Evolutionary conservation across 2,797 vertebrate species (phyloP).

Genomic region (Mormyrops attenuatus): DNA sequence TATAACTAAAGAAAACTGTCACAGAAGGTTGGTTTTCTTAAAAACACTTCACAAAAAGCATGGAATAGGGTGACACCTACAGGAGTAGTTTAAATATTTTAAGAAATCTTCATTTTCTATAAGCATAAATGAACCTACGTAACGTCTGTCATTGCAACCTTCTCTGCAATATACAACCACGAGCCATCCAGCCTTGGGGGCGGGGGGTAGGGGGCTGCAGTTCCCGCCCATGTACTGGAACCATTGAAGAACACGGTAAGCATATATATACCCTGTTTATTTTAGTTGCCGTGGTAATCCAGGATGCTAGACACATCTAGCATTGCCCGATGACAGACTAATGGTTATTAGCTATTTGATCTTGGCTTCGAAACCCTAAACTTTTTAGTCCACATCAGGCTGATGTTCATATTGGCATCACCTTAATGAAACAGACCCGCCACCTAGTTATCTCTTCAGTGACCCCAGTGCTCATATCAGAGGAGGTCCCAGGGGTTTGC

Average conservation of each 20-base stretch:
- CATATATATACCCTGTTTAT: neutral
- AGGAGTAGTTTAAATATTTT: neutral
- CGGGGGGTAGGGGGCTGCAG: neutral
- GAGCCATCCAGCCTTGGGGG: neutral
- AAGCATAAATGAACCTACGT: neutral
- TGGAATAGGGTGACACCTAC: slow-evolving; percentile 14
- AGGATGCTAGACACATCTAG: neutral
- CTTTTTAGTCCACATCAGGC: neutral
- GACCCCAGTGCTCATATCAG: neutral
- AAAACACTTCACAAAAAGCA: neutral
- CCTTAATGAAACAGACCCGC: neutral
- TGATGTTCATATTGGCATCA: neutral
- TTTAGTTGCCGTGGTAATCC: neutral
- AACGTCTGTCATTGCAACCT: neutral
- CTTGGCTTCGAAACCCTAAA: neutral
- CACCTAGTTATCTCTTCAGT: neutral
- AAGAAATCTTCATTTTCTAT: neutral
- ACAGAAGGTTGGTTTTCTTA: neutral
- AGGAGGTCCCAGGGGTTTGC: neutral
- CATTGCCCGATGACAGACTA: neutral
- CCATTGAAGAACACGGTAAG: neutral
- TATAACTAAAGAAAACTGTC: neutral
- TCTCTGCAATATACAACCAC: neutral
- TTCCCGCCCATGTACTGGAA: neutral
- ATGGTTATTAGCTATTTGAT: neutral